These are phyloP conservation scores for Drosophila lowei DNA, from an alignment of 1,140 invertebrate species.

Conservation along the genomic window DNA sequence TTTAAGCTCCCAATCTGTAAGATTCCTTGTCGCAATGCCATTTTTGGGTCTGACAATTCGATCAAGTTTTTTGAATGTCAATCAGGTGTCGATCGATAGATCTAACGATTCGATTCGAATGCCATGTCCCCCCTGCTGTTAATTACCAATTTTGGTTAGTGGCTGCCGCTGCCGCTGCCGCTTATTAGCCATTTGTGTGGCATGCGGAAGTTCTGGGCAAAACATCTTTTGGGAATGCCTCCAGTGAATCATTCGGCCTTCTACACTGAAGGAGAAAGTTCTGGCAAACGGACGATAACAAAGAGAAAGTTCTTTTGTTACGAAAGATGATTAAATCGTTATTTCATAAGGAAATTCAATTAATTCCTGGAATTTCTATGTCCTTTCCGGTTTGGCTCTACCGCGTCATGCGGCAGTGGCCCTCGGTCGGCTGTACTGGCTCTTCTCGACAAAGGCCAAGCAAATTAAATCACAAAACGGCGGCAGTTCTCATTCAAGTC, in stretches of 20 bases:
- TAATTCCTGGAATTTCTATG: no score
- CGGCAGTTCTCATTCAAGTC: slow-evolving; percentile 14
- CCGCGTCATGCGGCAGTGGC: no score
- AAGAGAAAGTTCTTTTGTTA: slow-evolving; percentile 53
- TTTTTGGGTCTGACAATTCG: slow-evolving; percentile 52
- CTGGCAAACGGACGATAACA: slow-evolving; percentile 25
- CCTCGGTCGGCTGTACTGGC: no score
- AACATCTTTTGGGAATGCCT: slow-evolving; percentile 22
- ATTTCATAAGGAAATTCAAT: neutral
- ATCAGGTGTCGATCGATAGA: slow-evolving; percentile 56
- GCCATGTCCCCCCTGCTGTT: slow-evolving; percentile 46
- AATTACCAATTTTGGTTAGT: slow-evolving; percentile 68
- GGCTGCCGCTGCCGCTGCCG: no score
- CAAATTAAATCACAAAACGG: slow-evolving; percentile 17
- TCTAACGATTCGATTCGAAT: slow-evolving; percentile 1
- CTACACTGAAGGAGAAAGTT: slow-evolving; percentile 41
- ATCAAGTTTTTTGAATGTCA: slow-evolving; percentile 57
- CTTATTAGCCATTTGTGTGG: slow-evolving; percentile 64
- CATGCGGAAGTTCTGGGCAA: slow-evolving; percentile 53
- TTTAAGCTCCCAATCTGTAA: neutral
- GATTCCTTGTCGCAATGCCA: slow-evolving; percentile 11
- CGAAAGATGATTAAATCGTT: neutral
- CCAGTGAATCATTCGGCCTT: slow-evolving; percentile 23
- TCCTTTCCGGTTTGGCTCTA: no score
- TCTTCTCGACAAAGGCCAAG: slow-evolving; percentile 8